A percentile compares a stretch with the other conserved stretches of the same genome.
Evolutionary conservation across 1,140 invertebrate genomes (phyloP).

Genomic region (Bombus haemorrhoidalis): DNA sequence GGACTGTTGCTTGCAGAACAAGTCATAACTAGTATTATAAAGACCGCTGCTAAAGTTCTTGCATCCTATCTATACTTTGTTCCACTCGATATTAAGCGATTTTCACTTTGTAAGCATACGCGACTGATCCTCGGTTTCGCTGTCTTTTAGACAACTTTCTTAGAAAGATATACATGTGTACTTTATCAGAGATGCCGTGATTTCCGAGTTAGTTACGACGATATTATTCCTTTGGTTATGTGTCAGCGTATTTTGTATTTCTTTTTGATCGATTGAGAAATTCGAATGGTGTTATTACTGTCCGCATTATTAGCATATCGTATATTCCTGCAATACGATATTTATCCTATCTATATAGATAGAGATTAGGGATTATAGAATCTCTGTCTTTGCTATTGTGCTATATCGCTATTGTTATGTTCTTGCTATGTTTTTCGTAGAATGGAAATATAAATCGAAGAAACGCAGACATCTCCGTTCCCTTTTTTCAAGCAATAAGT

Average conservation of each 20-base stretch:
- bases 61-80: constrained; percentile 5
- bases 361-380: no score
- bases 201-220: not conserved
- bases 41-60: constrained; percentile 13
- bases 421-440: no score
- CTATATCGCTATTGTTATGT: no score
- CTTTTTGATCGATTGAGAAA: not conserved
- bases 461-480: not conserved
- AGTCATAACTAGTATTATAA: constrained; percentile 29
- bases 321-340: no score
- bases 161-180: not conserved
- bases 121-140: not conserved
- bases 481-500: no score
- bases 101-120: constrained; percentile 34
- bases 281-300: not conserved
- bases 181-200: not conserved
- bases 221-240: not conserved
- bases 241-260: not conserved
- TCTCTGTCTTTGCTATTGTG: no score
- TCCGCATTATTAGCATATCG: no score
- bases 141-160: constrained; percentile 2
- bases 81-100: constrained; percentile 52
- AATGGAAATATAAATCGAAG: not conserved
- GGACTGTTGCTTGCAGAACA: constrained; percentile 69
- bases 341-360: no score